These are phyloP conservation scores for Neria commutata DNA, from an alignment of 2,888 invertebrate species.

Conservation along the genomic window DNA sequence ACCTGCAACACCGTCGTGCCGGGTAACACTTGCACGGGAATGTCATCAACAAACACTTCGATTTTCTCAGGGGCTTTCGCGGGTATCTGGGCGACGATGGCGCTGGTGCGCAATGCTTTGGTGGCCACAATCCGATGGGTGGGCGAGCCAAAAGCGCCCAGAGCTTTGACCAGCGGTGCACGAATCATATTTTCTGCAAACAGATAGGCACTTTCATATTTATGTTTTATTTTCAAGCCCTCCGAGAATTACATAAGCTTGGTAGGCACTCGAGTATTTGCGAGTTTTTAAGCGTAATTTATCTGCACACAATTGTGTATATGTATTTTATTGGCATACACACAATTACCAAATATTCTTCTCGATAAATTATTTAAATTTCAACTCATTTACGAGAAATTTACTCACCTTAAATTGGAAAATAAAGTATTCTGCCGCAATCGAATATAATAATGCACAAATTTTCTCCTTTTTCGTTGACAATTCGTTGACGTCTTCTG, in stretches of 20 bases:
- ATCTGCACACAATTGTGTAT: too few relatives aligned
- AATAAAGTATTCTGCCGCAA: neutral
- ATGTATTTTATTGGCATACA: too few relatives aligned
- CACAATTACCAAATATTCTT: too few relatives aligned
- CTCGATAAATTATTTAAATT: too few relatives aligned
- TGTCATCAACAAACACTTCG: slow-evolving; percentile 97
- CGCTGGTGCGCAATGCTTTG: slow-evolving; percentile 62
- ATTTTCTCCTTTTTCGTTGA: too few relatives aligned
- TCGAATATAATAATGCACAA: too few relatives aligned
- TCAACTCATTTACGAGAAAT: too few relatives aligned
- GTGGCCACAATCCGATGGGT: slow-evolving; percentile 62
- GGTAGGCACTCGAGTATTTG: too few relatives aligned
- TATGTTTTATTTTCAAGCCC: too few relatives aligned
- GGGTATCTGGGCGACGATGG: slow-evolving; percentile 61
- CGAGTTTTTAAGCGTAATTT: too few relatives aligned
- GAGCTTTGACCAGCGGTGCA: slow-evolving; percentile 74
- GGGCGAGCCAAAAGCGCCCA: slow-evolving; percentile 61
- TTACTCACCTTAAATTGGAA: neutral
- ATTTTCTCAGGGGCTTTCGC: slow-evolving; percentile 74
- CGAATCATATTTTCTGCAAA: slow-evolving; percentile 71
- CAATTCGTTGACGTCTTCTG: too few relatives aligned
- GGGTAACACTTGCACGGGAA: slow-evolving; percentile 90
- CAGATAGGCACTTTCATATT: slow-evolving; percentile 13
- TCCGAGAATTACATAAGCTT: slow-evolving; percentile 50
- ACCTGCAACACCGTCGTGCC: slow-evolving; percentile 97